phyloP scores from a whole-genome alignment of 1,140 invertebrate species.

The Bilobella aurantiaca region DNA sequence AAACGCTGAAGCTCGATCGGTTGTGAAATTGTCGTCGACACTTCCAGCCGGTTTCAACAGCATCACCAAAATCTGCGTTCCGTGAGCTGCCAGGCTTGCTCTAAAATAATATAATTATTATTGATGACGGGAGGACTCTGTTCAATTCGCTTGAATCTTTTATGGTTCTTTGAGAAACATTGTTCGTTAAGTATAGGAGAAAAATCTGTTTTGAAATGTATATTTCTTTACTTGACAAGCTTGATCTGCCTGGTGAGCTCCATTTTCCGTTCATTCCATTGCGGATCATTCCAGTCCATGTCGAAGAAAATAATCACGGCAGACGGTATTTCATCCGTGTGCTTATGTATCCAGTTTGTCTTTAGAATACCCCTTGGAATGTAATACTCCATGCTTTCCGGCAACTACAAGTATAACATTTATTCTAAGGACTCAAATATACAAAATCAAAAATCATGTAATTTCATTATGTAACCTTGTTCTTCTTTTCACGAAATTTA shows the following conservation, averaged over 20 bases:
- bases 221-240: conserved; percentile 55
- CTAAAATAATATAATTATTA: conserved; percentile 42
- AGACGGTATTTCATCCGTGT: conserved; percentile 77
- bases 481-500: conserved; percentile 80
- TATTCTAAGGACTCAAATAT: no score
- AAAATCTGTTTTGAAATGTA: conserved; percentile 4
- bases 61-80: conserved; percentile 76
- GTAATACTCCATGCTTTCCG: conserved; percentile 88
- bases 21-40: conserved; percentile 72
- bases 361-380: conserved; percentile 93
- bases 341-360: conserved; percentile 90
- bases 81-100: conserved; percentile 60
- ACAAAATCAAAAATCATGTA: conserved; percentile 3
- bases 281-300: conserved; percentile 88
- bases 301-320: conserved; percentile 92
- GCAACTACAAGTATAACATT: conserved; percentile 43
- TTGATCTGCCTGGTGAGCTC: conserved; percentile 86
- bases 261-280: conserved; percentile 87
- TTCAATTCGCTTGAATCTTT: no score
- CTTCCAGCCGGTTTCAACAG: conserved; percentile 64
- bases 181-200: not conserved
- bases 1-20: conserved; percentile 75
- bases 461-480: conserved; percentile 50
- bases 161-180: no score
- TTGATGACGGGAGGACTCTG: no score